Evolutionary conservation across 2,797 vertebrate genomes (phyloP), one percentile per base, ranked within the genome.

Genomic region (Periparus ater): DNA sequence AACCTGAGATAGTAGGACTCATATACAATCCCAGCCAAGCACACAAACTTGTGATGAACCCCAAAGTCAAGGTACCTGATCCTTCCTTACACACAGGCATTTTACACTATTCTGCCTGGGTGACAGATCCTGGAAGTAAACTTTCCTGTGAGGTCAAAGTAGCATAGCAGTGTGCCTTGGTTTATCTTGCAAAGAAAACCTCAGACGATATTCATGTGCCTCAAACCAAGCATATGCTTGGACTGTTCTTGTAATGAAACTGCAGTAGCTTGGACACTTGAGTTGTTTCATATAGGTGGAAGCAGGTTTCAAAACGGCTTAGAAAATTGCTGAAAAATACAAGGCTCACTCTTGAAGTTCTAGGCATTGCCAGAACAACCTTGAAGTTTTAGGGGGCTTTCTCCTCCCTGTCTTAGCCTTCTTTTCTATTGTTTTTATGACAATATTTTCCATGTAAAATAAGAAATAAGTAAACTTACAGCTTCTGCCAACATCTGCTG

Each of bases 401-500:
- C 71, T 88, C 89, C 20, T 58, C 27, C 12, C 11, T 19, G 23
- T 51, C 47, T 91, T 66, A 93, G 51, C 51, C 93, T 95, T 88
- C 88, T 88, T 91, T 96, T 82, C 45, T 86, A 76, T 90, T 92
- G 77, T 85, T 85, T 73, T 67, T 40, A 11, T 32, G 36, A 61
- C 50, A 90, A 60, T 55, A 20, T 79, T 91, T 85, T 79, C 67
- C 60, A 63, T 18, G 17, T 62, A 60, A 84, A 92, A 93, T 38
- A 95, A 81, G 83, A 6, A 84, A 75, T 89, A 94, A 85, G 77
- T 88, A 85, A 79, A 73, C 98, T 98, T 98, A 99, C 99, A 26
- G 98, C 81, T 70, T 98, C 98, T 81, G 92, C 97, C 90, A 99
- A 97, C 93, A 97, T 96, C 95, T 98, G 99, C 91, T 98, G 99